phyloP scores from a whole-genome alignment of 2,113 vertebrate species.

The Pardalotus punctatus region DNA sequence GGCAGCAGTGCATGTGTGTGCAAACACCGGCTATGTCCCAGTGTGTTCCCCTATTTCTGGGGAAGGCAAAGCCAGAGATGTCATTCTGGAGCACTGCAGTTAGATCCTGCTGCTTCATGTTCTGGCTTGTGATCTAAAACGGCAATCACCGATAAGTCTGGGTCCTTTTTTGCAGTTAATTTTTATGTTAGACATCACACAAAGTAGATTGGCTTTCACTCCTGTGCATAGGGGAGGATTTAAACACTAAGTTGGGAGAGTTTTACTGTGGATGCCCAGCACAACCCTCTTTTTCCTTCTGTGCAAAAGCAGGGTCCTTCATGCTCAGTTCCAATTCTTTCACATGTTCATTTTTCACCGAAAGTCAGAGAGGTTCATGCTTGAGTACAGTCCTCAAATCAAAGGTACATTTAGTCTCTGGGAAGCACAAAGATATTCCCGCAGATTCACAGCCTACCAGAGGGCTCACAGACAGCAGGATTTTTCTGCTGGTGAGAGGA shows the following conservation, averaged over 20 bases:
- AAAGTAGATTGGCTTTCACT: background rate
- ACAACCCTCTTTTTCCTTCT: background rate
- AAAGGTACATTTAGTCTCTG: background rate
- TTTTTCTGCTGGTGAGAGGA: background rate
- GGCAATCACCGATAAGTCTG: background rate
- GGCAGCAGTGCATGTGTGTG: background rate
- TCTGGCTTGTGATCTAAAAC: background rate
- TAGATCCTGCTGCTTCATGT: background rate
- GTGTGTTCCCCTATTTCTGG: background rate
- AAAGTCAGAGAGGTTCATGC: background rate
- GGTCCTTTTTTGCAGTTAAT: background rate
- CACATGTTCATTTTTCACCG: background rate
- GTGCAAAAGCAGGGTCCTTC: background rate
- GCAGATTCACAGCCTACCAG: background rate
- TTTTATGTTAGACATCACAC: background rate
- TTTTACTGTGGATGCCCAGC: background rate
- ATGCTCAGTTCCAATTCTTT: background rate
- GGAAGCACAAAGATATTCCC: background rate
- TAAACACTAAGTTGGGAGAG: fast-evolving
- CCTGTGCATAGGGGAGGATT: background rate
- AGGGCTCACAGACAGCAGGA: background rate
- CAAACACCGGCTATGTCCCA: background rate
- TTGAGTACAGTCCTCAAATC: background rate
- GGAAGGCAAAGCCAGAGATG: background rate
- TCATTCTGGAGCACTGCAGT: background rate